Percentiles rank a stretch among this genome's conserved stretches.
These are phyloP conservation scores for Merluccius polli DNA, from an alignment of 2,797 vertebrate genomes.

Conservation along the genomic window DNA sequence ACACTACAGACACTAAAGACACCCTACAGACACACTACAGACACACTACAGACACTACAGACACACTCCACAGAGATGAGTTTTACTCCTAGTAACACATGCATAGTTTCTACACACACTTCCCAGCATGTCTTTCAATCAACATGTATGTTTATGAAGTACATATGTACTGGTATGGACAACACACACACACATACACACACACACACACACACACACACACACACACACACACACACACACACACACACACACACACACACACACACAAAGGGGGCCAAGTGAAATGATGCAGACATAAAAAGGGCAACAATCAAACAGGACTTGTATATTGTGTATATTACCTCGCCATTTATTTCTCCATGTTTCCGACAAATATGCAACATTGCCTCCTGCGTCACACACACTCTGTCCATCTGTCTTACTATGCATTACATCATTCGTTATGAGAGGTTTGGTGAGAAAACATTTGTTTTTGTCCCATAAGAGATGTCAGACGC, in stretches of 20 bases:
- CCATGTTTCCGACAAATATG: neutral
- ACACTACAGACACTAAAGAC: too few species aligned
- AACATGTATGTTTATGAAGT: neutral
- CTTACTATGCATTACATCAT: constrained; percentile 2
- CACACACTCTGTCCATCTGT: neutral
- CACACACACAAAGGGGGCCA: neutral
- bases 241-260: neutral
- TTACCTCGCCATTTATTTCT: neutral
- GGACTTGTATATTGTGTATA: neutral
- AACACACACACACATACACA: too few species aligned
- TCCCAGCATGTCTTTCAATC: neutral
- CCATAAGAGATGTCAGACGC: neutral
- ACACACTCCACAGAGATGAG: too few species aligned
- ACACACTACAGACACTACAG: too few species aligned
- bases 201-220: too few species aligned
- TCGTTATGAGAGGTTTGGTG: neutral
- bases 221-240: neutral
- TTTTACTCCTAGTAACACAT: neutral
- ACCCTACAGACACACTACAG: too few species aligned
- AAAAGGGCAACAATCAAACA: neutral
- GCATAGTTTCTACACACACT: neutral
- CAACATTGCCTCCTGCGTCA: neutral
- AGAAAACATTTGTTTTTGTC: neutral
- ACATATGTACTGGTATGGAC: too few species aligned
- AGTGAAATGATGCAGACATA: neutral